A percentile compares a stretch with the other conserved stretches of the same genome.
Conservation (phyloP, 2,113 vertebrate genomes). For the Tachysurus vachellii region DNA sequence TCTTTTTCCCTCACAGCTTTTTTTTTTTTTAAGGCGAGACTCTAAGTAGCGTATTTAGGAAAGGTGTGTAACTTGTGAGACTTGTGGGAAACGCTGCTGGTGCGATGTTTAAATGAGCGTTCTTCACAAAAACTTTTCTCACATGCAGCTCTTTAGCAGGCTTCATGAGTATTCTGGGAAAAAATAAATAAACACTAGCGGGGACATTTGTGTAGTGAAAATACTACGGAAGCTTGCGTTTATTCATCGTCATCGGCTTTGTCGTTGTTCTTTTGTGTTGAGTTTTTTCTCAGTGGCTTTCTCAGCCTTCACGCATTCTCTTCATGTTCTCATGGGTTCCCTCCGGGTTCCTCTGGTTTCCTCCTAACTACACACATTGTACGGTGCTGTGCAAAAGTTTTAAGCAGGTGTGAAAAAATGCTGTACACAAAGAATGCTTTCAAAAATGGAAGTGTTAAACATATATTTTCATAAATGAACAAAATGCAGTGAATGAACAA, state of each 20-base stretch:
- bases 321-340: background rate
- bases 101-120: background rate
- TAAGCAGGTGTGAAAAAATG: too few relatives aligned
- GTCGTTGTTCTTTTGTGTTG: background rate
- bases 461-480: too few relatives aligned
- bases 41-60: background rate
- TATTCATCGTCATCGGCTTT: too few relatives aligned
- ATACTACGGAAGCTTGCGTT: background rate
- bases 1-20: background rate
- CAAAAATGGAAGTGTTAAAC: too few relatives aligned
- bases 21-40: background rate
- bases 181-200: background rate
- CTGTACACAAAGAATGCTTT: too few relatives aligned
- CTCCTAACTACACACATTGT: background rate
- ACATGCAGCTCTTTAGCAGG: background rate
- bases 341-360: background rate
- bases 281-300: background rate
- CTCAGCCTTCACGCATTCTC: background rate
- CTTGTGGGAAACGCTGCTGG: background rate
- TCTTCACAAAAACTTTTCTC: background rate
- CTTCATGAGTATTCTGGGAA: background rate
- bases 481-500: too few relatives aligned
- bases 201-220: background rate
- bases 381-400: too few relatives aligned
- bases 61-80: background rate